These are phyloP conservation scores for Nephrotoma appendiculata DNA, from an alignment of 2,888 invertebrate genomes.

Conservation along the genomic window DNA sequence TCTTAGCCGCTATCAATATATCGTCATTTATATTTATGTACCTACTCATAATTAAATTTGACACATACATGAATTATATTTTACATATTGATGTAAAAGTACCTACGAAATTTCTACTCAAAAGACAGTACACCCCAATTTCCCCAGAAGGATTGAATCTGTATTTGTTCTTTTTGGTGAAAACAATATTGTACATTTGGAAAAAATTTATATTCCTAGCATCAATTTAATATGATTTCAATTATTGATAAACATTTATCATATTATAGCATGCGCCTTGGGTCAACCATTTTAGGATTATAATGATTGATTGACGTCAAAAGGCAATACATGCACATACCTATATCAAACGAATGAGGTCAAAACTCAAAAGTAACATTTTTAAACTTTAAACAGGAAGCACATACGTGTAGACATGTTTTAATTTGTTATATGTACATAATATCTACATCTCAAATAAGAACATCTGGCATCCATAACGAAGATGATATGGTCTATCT, in stretches of 20 bases:
- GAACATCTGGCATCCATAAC: not conserved
- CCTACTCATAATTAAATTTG: no score
- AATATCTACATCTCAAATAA: not conserved
- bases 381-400: not conserved
- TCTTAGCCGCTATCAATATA: no score
- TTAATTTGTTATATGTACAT: not conserved
- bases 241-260: not conserved
- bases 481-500: not conserved
- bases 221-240: not conserved
- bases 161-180: no score
- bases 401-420: not conserved
- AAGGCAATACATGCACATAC: not conserved
- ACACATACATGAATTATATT: no score
- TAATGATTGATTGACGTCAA: not conserved
- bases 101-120: no score
- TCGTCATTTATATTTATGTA: no score
- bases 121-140: no score
- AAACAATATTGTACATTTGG: not conserved
- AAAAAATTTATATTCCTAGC: not conserved
- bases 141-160: no score
- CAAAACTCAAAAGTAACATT: not conserved
- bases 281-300: not conserved
- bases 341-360: not conserved
- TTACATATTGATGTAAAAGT: no score
- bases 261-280: not conserved